Percentiles rank a stretch among this genome's conserved stretches.
Conservation (phyloP, 2,888 invertebrate genomes). For the Autographa pulchrina region DNA sequence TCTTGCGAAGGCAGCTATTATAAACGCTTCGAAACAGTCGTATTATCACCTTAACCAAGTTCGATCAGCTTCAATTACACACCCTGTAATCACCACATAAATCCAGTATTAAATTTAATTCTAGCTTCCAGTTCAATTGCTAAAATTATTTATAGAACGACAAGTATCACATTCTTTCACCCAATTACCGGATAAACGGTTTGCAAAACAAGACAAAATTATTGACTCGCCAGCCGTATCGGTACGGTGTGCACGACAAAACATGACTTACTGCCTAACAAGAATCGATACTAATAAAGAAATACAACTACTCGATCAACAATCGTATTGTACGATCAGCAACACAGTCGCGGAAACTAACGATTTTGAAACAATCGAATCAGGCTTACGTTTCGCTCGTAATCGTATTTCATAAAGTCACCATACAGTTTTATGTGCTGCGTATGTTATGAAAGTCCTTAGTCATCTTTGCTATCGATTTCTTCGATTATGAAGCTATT, state of each 20-base stretch:
- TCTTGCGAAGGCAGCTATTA: slow-evolving; percentile 1
- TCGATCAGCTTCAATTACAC: slow-evolving; percentile 36
- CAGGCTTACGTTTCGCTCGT: slow-evolving; percentile 54
- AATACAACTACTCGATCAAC: slow-evolving; percentile 57
- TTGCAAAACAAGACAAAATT: slow-evolving; percentile 43
- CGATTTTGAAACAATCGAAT: slow-evolving; percentile 68
- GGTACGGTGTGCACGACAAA: slow-evolving; percentile 39
- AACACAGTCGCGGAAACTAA: slow-evolving; percentile 65
- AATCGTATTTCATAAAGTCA: slow-evolving; percentile 64
- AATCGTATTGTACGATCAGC: slow-evolving; percentile 61
- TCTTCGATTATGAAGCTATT: slow-evolving; percentile 16
- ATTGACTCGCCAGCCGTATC: slow-evolving; percentile 33
- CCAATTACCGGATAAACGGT: slow-evolving; percentile 39
- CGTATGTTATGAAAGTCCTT: slow-evolving; percentile 29
- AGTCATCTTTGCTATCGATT: slow-evolving; percentile 45
- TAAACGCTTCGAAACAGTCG: slow-evolving; percentile 20
- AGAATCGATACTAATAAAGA: slow-evolving; percentile 53
- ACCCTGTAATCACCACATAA: slow-evolving; percentile 44
- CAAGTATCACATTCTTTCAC: slow-evolving; percentile 43
- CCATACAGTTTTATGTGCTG: slow-evolving; percentile 43
- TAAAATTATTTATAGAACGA: slow-evolving; percentile 48
- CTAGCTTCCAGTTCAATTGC: slow-evolving; percentile 47
- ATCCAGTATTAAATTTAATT: slow-evolving; percentile 32
- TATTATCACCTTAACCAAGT: slow-evolving; percentile 23
- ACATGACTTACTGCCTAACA: slow-evolving; percentile 32